Evolutionary conservation across 2,888 invertebrate genomes (phyloP).

Genomic region (Mythimna impura): DNA sequence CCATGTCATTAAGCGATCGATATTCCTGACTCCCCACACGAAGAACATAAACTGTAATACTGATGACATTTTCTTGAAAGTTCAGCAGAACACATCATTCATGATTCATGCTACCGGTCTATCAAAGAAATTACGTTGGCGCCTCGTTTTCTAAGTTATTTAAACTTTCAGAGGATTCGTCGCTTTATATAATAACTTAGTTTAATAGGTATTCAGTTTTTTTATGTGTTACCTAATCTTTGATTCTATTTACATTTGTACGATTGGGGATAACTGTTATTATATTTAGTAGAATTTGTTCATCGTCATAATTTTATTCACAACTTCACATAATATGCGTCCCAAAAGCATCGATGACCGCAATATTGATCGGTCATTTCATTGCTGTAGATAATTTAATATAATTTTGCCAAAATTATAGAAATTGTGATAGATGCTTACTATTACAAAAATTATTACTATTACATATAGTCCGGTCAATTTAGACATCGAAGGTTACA

Average conservation of each 20-base stretch:
- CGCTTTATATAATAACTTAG: background rate
- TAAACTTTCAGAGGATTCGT: background rate
- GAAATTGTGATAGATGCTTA: too few species aligned
- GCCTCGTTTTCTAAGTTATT: background rate
- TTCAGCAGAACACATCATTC: slow-evolving; percentile 12
- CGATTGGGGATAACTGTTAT: background rate
- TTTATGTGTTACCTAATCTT: background rate
- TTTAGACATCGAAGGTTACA: too few species aligned
- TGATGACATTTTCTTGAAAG: slow-evolving; percentile 23
- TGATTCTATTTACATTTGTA: too few species aligned
- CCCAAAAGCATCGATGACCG: too few species aligned
- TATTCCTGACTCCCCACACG: slow-evolving; percentile 4
- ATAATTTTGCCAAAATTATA: too few species aligned
- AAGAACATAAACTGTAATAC: background rate
- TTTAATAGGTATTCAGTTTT: background rate
- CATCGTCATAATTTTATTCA: too few species aligned
- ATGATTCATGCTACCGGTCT: slow-evolving; percentile 22
- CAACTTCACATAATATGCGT: too few species aligned
- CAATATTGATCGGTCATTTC: too few species aligned
- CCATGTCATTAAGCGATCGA: slow-evolving; percentile 18
- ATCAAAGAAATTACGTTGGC: slow-evolving; percentile 3
- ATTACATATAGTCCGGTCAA: too few species aligned
- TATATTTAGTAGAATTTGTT: too few species aligned
- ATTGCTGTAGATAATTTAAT: too few species aligned
- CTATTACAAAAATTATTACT: too few species aligned